Evolutionary conservation across 1,140 invertebrate genomes (phyloP).

Genomic region (Dinoponera quadriceps): DNA sequence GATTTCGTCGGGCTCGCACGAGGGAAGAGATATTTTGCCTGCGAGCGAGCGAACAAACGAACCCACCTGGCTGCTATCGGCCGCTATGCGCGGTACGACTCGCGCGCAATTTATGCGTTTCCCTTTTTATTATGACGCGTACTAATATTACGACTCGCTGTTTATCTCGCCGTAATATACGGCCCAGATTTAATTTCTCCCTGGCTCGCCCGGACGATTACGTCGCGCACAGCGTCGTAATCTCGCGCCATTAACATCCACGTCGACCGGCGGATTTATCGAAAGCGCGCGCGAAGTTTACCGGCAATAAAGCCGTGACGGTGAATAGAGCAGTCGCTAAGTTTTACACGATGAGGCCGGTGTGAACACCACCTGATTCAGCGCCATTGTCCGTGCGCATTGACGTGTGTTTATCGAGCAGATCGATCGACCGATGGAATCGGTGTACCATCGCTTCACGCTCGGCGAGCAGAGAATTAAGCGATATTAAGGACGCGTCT

Average conservation of each 20-base stretch:
- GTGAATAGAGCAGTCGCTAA: background rate
- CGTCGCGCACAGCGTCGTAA: background rate
- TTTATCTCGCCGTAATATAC: background rate
- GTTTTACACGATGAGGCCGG: background rate
- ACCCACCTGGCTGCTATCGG: too few relatives aligned
- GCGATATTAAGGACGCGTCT: conserved; percentile 25
- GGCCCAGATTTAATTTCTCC: conserved; percentile 6
- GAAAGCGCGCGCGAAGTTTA: background rate
- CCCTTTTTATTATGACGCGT: background rate
- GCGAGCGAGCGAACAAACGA: too few relatives aligned
- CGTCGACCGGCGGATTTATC: background rate
- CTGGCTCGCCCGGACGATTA: background rate
- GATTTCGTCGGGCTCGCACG: conserved; percentile 6
- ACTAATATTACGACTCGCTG: conserved; percentile 2
- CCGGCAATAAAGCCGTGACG: background rate
- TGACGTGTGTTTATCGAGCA: background rate
- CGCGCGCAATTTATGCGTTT: background rate
- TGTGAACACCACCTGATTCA: conserved; percentile 6
- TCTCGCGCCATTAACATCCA: background rate
- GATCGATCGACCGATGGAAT: background rate
- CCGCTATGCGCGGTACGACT: background rate
- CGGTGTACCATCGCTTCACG: too few relatives aligned
- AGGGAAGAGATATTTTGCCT: too few relatives aligned
- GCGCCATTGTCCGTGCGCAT: conserved; percentile 1
- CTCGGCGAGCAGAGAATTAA: conserved; percentile 12